Evolutionary conservation across 2,888 invertebrate genomes (phyloP).

Genomic region (Acleris sparsana): DNA sequence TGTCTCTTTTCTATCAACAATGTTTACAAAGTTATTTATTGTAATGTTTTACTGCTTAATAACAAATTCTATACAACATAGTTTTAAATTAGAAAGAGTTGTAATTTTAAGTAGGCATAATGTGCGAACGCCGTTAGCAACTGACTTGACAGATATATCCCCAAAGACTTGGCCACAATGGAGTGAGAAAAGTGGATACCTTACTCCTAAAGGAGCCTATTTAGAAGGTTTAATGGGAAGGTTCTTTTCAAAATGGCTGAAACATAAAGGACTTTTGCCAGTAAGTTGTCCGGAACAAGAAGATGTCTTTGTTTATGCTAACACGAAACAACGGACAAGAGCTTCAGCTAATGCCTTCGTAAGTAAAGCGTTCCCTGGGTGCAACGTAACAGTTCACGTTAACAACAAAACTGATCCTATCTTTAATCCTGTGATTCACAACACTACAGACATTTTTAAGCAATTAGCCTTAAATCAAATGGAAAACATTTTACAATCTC

Average conservation of each 20-base stretch:
- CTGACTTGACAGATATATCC: conserved; percentile 53
- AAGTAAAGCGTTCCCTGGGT: conserved; percentile 60
- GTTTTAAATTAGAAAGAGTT: conserved; percentile 53
- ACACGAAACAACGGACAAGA: conserved; percentile 64
- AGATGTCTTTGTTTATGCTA: conserved; percentile 66
- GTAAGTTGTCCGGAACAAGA: conserved; percentile 56
- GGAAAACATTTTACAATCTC: conserved; percentile 49
- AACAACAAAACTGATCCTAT: conserved; percentile 55
- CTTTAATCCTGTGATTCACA: conserved; percentile 68
- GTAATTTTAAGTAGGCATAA: conserved; percentile 68
- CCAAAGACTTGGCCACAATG: conserved; percentile 65
- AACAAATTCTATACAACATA: background rate
- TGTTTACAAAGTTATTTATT: conserved; percentile 20
- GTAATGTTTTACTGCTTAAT: conserved; percentile 17
- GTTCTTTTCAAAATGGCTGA: conserved; percentile 57
- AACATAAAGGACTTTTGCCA: conserved; percentile 51
- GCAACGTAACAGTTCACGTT: conserved; percentile 63
- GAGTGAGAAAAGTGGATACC: conserved; percentile 59
- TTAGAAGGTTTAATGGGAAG: conserved; percentile 68
- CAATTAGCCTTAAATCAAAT: conserved; percentile 57
- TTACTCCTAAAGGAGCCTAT: conserved; percentile 62
- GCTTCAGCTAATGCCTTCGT: conserved; percentile 67
- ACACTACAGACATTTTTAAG: conserved; percentile 54
- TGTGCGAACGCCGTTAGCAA: conserved; percentile 64
- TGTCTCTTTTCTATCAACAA: background rate